These are phyloP conservation scores for Itoplectis maculator DNA, from an alignment of 2,888 invertebrate genomes.

Conservation along the genomic window DNA sequence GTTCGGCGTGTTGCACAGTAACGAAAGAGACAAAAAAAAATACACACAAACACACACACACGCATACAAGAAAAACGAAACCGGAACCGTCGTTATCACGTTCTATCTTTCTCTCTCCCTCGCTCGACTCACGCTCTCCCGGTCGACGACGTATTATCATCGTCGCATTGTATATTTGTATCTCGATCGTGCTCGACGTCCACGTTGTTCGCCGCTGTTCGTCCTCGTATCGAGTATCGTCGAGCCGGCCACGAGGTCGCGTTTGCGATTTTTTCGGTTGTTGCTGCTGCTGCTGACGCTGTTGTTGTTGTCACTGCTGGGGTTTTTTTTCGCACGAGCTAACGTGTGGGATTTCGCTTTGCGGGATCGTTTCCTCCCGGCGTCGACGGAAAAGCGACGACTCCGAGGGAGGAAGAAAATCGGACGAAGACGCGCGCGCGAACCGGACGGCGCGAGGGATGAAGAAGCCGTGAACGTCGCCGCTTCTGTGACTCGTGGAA, in stretches of 20 bases:
- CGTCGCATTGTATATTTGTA: too few relatives aligned
- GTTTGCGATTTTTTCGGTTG: conserved; percentile 17
- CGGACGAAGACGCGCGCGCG: too few relatives aligned
- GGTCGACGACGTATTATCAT: conserved; percentile 38
- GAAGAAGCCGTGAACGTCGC: too few relatives aligned
- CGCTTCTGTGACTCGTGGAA: too few relatives aligned
- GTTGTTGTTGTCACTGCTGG: too few relatives aligned
- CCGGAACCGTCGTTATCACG: conserved; percentile 38
- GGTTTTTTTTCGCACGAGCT: conserved; percentile 4
- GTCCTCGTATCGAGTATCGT: conserved; percentile 21
- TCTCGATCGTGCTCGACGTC: conserved; percentile 44
- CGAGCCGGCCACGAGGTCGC: background rate
- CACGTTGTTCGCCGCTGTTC: conserved; percentile 45
- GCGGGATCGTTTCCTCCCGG: conserved; percentile 33
- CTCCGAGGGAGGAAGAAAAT: conserved; percentile 18
- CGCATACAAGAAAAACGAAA: too few relatives aligned
- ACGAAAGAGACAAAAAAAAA: conserved; percentile 19
- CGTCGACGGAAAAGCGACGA: conserved; percentile 16
- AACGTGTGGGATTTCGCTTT: conserved; percentile 41
- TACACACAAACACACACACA: too few relatives aligned
- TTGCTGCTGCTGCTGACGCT: too few relatives aligned
- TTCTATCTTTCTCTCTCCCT: conserved; percentile 34
- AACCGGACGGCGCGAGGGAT: too few relatives aligned
- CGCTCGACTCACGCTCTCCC: conserved; percentile 52
- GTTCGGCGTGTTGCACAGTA: conserved; percentile 43